Base-by-base conservation (phyloP, 2,113 vertebrate species). In the Scolopax mira region DNA sequence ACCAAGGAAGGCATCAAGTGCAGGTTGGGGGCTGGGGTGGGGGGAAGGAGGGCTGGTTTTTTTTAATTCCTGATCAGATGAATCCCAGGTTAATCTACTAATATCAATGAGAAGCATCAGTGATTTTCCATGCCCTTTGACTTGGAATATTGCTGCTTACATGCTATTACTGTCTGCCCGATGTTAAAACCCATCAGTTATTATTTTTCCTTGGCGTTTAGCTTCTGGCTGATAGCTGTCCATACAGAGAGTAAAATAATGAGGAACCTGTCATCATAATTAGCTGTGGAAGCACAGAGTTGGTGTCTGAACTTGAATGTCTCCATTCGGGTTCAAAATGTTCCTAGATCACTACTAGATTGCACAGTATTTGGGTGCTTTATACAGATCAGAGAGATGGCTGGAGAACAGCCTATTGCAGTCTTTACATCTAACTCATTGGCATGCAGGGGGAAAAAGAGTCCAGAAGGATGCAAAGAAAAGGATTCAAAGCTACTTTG, bases 31-130 rank as follows among this genome's bases (percentile, higher is more conserved):
- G 7, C 46, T 44, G 3, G 2, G 10, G 10, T 3, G 10, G 3
- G 5, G 3, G 18, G 1, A 15, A 6, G 9, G 7, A 51, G 25
- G 11, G 13, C 4, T 58, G 13, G 7, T 1, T 5, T 7, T 39
- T 81, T 33, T 37, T 46, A 30, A 8, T 35, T 33, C 35, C 22
- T 72, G 8, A 6, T 25, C 31, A 23, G 0, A 35, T 12, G 5
- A 13, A 11, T 42, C 23, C 10, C n/a, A 85, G 30, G 33, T 37
- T 73, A 51, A 14, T 37, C 14, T 44, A 24, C 17, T 16, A 75
- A 3, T 75, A 49, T 35, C 22, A 35, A 10, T n/a, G 7, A 33
- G 12, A 79, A 49, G 3, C 7, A 65, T 23, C 17, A 16, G 23
- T 57, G 23, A 78, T 5, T 5, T 37, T 37, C 39, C 2, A 2